Conservation (phyloP, 2,797 vertebrate genomes). For the Mormyrops attenuatus region DNA sequence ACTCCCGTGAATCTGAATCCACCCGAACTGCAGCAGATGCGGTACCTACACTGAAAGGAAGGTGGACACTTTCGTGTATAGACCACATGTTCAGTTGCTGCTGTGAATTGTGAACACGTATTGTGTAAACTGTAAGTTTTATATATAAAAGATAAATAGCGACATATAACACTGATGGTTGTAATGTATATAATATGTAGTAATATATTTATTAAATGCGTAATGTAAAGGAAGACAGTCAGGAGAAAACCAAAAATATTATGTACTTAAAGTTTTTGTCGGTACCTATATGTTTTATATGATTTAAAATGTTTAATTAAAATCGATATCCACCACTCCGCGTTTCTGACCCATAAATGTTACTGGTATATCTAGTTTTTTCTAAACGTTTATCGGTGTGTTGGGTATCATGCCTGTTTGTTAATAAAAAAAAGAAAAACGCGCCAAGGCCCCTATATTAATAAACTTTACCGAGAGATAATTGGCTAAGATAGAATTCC, state of each 20-base stretch:
- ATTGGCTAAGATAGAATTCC: neutral
- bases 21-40: conserved; percentile 30
- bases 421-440: neutral
- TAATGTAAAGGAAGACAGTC: neutral
- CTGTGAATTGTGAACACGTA: neutral
- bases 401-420: neutral
- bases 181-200: conserved; percentile 5
- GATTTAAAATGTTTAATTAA: conserved; percentile 1
- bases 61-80: neutral
- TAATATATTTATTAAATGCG: conserved; percentile 16
- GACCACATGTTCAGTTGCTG: neutral
- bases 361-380: neutral
- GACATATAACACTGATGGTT: neutral
- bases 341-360: neutral
- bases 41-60: neutral
- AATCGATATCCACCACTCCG: neutral
- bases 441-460: neutral
- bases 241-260: neutral
- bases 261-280: neutral
- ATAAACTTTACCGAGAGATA: neutral
- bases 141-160: neutral
- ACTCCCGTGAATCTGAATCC: conserved; percentile 32
- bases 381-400: neutral
- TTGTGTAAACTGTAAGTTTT: neutral
- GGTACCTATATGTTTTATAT: neutral